These are phyloP conservation scores for Brassicogethes aeneus DNA, from an alignment of 2,888 invertebrate genomes.

Conservation along the genomic window DNA sequence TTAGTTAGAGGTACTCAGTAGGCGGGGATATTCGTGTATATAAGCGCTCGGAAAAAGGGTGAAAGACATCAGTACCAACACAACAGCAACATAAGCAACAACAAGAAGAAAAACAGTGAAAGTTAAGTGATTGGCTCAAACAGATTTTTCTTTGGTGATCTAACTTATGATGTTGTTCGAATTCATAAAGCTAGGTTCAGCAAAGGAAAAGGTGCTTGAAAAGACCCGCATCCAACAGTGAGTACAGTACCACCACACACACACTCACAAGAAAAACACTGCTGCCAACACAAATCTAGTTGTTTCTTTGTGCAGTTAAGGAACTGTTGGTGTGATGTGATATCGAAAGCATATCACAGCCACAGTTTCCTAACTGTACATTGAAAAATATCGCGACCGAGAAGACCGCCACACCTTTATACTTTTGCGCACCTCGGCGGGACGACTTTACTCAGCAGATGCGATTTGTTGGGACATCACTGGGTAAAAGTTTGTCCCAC, in stretches of 20 bases:
- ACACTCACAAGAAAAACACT: no score
- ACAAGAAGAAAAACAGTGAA: no score
- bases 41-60: no score
- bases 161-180: constrained; percentile 36
- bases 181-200: constrained; percentile 42
- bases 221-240: constrained; percentile 7
- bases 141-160: constrained; percentile 53
- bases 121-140: no score
- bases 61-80: no score
- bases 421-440: background rate
- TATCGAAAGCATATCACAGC: constrained; percentile 36
- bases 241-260: no score
- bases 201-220: constrained; percentile 25
- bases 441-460: constrained; percentile 14
- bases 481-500: constrained; percentile 19
- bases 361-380: constrained; percentile 34
- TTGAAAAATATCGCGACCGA: background rate
- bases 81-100: no score
- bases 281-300: no score
- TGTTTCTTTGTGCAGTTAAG: constrained; percentile 35
- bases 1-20: no score
- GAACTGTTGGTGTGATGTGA: constrained; percentile 40
- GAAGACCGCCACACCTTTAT: background rate
- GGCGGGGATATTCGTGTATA: no score
- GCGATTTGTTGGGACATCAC: constrained; percentile 15